Percentiles rank a stretch among this genome's conserved stretches.
Conservation (phyloP, 2,797 vertebrate genomes). For the Acridotheres tristis region DNA sequence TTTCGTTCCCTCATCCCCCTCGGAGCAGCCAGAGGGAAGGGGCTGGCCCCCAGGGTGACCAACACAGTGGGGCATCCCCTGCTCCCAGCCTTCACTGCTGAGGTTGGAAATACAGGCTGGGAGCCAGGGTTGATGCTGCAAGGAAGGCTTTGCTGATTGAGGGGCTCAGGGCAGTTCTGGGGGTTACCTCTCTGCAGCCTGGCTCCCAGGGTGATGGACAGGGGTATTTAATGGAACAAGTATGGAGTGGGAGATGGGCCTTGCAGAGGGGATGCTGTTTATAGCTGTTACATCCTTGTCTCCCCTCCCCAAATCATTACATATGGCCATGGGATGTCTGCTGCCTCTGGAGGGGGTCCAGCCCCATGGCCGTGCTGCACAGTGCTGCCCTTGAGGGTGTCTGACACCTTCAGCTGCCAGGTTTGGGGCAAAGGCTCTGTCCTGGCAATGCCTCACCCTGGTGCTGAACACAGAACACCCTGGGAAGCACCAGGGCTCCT, state of each 20-base stretch:
- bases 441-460: background rate
- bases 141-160: background rate
- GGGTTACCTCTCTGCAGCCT: background rate
- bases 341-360: background rate
- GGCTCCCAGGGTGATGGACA: background rate
- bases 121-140: background rate
- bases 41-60: background rate
- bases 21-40: background rate
- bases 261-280: background rate
- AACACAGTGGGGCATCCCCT: fast-evolving
- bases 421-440: background rate
- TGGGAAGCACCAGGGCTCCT: background rate
- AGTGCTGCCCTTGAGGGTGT: fast-evolving
- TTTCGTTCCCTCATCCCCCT: background rate
- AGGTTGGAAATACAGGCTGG: background rate
- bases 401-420: fast-evolving
- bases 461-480: background rate
- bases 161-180: fast-evolving
- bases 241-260: background rate
- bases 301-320: fast-evolving
- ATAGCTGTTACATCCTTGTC: too few relatives aligned
- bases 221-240: background rate
- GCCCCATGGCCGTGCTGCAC: fast-evolving
- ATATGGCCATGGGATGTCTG: background rate
- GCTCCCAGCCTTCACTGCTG: background rate